Conservation (phyloP, 2,113 vertebrate genomes). For the Grammomys dolichurus region DNA sequence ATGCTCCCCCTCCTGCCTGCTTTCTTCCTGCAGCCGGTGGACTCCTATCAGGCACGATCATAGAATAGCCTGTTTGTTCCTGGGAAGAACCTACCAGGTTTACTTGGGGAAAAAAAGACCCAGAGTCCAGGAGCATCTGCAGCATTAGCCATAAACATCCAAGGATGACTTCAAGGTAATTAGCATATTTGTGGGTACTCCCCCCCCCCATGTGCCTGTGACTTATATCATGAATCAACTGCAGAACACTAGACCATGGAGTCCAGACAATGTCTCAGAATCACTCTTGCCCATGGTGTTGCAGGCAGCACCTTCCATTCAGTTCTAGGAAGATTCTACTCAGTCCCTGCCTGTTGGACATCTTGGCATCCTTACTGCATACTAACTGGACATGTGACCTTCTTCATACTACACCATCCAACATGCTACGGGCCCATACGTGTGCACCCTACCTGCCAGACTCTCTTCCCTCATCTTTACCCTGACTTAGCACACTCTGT, state of each 20-base stretch:
- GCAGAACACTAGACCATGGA: background rate
- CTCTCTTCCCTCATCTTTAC: background rate
- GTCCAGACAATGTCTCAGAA: background rate
- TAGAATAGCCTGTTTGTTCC: background rate
- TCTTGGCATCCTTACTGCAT: background rate
- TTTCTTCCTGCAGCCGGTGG: background rate
- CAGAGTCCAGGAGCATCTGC: background rate
- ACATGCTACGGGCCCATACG: fast-evolving
- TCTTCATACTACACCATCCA: background rate
- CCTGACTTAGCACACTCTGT: background rate
- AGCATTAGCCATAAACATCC: background rate
- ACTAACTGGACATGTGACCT: background rate
- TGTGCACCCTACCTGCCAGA: background rate
- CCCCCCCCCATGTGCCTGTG: background rate
- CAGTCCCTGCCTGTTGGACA: background rate
- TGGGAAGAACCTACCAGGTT: background rate
- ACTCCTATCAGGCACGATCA: background rate
- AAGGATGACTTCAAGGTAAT: background rate
- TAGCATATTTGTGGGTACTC: background rate
- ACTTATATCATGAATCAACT: background rate
- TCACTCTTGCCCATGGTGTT: background rate
- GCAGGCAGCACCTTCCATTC: background rate
- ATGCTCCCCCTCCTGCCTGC: too few species aligned
- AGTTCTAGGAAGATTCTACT: background rate
- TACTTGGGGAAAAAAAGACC: background rate